These are phyloP conservation scores for Colaptes auratus DNA, from an alignment of 2,113 vertebrate species.

Conservation along the genomic window DNA sequence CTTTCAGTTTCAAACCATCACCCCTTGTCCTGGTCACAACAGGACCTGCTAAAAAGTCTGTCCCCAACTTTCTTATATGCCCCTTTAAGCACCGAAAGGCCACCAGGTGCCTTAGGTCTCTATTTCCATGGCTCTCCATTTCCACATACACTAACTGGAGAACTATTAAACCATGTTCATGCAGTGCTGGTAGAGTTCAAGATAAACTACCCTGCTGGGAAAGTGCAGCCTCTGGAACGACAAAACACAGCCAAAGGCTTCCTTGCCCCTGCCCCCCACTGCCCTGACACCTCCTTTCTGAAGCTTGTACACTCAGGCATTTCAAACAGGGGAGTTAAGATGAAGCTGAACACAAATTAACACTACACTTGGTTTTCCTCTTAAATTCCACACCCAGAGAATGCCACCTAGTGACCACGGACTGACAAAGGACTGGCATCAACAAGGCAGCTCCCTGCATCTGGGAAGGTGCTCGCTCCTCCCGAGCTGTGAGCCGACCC, in stretches of 20 bases:
- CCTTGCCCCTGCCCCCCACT: not conserved
- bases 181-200: not conserved
- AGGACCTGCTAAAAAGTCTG: too few relatives aligned
- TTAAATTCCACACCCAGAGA: conserved; percentile 55
- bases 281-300: not conserved
- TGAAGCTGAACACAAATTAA: not conserved
- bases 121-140: too few relatives aligned
- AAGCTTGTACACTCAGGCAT: not conserved
- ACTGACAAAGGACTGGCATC: not conserved
- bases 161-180: not conserved
- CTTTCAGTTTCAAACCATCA: too few relatives aligned
- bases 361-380: not conserved
- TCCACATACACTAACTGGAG: not conserved
- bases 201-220: not conserved
- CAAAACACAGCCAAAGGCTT: not conserved
- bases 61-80: too few relatives aligned
- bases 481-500: accelerated
- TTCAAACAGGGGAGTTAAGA: not conserved
- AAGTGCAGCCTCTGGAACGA: not conserved
- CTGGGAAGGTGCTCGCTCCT: not conserved
- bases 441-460: not conserved
- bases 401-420: conserved; percentile 69
- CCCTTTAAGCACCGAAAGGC: too few relatives aligned
- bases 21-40: too few relatives aligned
- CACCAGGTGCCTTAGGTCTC: too few relatives aligned